Evolutionary conservation across 2,888 invertebrate species (phyloP), one percentile per base, ranked within the genome.

Genomic region (Muscina levida): DNA sequence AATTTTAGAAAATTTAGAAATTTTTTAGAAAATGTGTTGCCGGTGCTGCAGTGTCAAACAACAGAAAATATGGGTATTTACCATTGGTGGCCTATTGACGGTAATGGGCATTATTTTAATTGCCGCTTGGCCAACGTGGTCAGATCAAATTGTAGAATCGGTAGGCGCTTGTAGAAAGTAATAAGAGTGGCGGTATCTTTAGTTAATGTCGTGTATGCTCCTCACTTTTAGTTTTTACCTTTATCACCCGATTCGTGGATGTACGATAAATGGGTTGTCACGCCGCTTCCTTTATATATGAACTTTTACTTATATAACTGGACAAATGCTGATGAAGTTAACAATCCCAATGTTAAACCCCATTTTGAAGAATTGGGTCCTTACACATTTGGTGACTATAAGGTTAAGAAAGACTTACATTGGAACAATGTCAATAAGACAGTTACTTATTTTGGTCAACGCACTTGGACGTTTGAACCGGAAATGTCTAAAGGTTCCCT

Each of bases 261-360:
- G 19, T 97, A 92, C 88, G 89, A 91, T 0, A 92, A 95, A 79
- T 97, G 97, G 97, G 91, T 93, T 76, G 93, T 95, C 84, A 94
- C 95, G 0, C 96, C 96, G 0, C 93, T 96, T 71, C 95, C 96
- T 0, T 93, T 96, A 92, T 95, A 94, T 87, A 89, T 96, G 74
- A 93, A 94, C 79, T 91, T 95, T 83, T 93, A 92, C 88, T 90
- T 97, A 84, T 96, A 94, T 86, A 95, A 96, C 89, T 95, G 96
- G 92, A 95, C 94, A 1, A 97, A 97, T 88, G 91, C 93, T 0
- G 90, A 93, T 3, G 93, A 94, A 13, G 82, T 91, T 1, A 89
- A 91, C 0, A 89, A 91, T 11, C 84, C 87, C 6, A 91, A 89
- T 80, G 89, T 91, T 0, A 93, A 92, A 81, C 92, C 95, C 0